Base-by-base conservation (phyloP, 2,797 vertebrate genomes). In the Artibeus lituratus region DNA sequence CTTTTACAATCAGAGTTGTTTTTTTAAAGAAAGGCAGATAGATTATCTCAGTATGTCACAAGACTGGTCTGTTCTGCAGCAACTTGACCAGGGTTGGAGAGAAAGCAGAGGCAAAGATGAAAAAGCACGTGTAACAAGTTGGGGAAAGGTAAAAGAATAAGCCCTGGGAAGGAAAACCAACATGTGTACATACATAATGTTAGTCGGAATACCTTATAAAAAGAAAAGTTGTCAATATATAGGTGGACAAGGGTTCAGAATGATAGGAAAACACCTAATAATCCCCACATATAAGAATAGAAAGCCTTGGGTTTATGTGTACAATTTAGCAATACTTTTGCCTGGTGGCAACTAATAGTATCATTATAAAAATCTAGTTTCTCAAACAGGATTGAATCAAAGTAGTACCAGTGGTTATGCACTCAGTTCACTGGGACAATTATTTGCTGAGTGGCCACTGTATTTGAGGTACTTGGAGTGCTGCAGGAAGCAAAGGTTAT, bases 61-160 rank as follows among this genome's bases (percentile, higher is more conserved):
- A 81, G 42, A 90, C 42, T 87, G 5, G 72, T 47, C 87, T 92
- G 47, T 90, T 87, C 65, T 35, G 37, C 19, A 94, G 55, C 47
- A 96, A 39, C n/a, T 35, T 85, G 37, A 69, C 26, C 51, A 90
- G 2, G 70, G 35, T 21, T 84, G 32, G 39, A 89, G 22, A 89
- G n/a, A 94, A 94, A 93, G 32, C 26, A 7, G 62, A 96, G 39
- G 67, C 55, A 81, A 93, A 89, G 57, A 77, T 73, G 32, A 81
- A 93, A 93, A 84, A 77, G 1, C 7, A 3, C 59, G 29, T 51
- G 21, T 55, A 10, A 59, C 7, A 49, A 9, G 53, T 69, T 6
- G 7, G 9, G 9, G 35, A 80, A 86, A 89, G 14, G 83, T 32
- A 80, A 91, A 93, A 93, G 47, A 84, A 37, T 37, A 92, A 37